These are phyloP conservation scores for Bubalus kerabau DNA, from an alignment of 2,113 vertebrate species.

Conservation along the genomic window DNA sequence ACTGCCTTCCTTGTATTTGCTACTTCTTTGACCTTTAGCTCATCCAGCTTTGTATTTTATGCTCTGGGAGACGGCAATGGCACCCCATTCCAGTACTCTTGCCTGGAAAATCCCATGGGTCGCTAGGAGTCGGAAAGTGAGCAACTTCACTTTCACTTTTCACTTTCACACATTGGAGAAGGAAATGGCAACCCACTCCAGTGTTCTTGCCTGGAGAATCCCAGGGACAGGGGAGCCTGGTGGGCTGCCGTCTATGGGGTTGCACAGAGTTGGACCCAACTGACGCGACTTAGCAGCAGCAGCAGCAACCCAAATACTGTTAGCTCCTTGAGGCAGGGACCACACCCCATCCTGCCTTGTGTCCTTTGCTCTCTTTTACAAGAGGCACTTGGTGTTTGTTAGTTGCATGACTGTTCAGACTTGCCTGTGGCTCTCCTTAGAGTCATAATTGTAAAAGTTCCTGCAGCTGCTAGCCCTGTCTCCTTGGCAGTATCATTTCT, in stretches of 20 bases:
- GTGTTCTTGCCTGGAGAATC: too few relatives aligned
- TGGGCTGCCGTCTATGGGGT: too few relatives aligned
- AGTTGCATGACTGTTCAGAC: background rate
- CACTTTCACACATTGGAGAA: too few relatives aligned
- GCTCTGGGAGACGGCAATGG: background rate
- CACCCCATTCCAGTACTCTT: too few relatives aligned
- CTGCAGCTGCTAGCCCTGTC: background rate
- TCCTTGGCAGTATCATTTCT: background rate
- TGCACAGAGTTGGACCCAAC: too few relatives aligned
- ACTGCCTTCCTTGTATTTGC: background rate
- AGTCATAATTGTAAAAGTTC: background rate
- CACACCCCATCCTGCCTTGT: background rate
- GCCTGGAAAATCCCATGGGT: too few relatives aligned
- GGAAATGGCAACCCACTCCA: too few relatives aligned
- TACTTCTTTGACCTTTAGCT: background rate
- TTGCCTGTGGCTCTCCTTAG: background rate
- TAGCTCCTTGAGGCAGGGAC: background rate
- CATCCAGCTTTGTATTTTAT: background rate
- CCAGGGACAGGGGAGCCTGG: too few relatives aligned
- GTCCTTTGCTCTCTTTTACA: background rate
- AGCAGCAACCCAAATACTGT: background rate
- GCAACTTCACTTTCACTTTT: too few relatives aligned
- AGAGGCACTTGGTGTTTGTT: background rate
- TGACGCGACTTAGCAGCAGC: too few relatives aligned
- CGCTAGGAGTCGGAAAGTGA: too few relatives aligned